These are phyloP conservation scores for Silurus asotus DNA, from an alignment of 2,113 vertebrate species.

Conservation along the genomic window DNA sequence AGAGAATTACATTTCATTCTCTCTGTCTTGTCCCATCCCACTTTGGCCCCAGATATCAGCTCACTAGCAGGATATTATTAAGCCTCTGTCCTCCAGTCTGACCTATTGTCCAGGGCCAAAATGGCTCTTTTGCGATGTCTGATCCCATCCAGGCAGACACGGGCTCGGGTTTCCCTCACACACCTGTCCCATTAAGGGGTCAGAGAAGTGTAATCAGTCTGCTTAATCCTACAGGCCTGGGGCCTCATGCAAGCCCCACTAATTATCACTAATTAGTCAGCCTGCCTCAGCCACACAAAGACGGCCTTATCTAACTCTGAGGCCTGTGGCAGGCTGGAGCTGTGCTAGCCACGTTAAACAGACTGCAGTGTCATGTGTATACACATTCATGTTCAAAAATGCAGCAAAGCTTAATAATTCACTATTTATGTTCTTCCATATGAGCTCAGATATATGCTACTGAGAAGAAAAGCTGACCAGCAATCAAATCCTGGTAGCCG, in stretches of 20 bases:
- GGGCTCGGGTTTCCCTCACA: conserved; percentile 65
- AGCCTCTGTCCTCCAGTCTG: conserved; percentile 26
- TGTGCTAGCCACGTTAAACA: neutral
- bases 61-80: conserved; percentile 33
- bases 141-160: conserved; percentile 28
- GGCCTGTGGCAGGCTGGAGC: conserved; percentile 23
- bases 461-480: neutral
- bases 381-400: conserved; percentile 1
- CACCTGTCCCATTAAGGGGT: conserved; percentile 70
- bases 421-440: neutral
- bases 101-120: conserved; percentile 52
- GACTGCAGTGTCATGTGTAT: conserved; percentile 12
- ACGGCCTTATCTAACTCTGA: conserved; percentile 53
- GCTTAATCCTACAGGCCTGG: conserved; percentile 72
- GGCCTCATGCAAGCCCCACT: conserved; percentile 72
- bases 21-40: conserved; percentile 23
- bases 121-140: conserved; percentile 39
- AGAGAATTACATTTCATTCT: conserved; percentile 6
- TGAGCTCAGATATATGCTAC: neutral
- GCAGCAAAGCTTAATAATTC: neutral
- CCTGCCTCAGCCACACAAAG: conserved; percentile 68
- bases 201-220: conserved; percentile 73
- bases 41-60: conserved; percentile 38
- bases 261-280: conserved; percentile 80
- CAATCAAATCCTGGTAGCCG: conserved; percentile 4